A percentile compares a stretch with the other conserved stretches of the same genome.
These are phyloP conservation scores for Drosophila merina DNA, from an alignment of 2,888 invertebrate species.

Conservation along the genomic window DNA sequence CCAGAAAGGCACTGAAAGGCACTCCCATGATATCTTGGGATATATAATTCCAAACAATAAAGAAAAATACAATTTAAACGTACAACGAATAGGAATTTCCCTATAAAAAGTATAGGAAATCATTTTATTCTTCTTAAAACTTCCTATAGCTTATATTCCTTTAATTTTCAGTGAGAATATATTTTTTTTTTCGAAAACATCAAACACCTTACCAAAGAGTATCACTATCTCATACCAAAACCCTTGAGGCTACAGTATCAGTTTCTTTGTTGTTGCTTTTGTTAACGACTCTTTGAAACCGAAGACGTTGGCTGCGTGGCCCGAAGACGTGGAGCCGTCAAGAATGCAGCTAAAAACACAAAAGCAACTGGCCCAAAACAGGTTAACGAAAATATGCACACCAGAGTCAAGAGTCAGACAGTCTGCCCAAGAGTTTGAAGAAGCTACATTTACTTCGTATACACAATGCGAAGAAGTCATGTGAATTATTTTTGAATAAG, in stretches of 20 bases:
- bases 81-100: not conserved
- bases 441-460: constrained; percentile 25
- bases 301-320: constrained; percentile 46
- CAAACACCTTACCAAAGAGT: constrained; percentile 18
- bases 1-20: constrained; percentile 15
- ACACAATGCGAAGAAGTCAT: constrained; percentile 63
- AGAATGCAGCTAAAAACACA: constrained; percentile 62
- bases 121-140: not conserved
- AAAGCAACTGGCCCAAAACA: constrained; percentile 49
- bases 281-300: constrained; percentile 48
- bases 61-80: not conserved
- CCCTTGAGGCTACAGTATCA: constrained; percentile 36
- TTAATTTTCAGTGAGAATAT: not conserved
- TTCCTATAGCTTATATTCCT: not conserved
- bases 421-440: constrained; percentile 30
- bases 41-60: constrained; percentile 23
- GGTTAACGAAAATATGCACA: constrained; percentile 65
- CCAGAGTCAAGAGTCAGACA: constrained; percentile 65
- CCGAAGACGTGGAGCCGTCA: constrained; percentile 33
- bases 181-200: not conserved
- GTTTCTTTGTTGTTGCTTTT: constrained; percentile 37
- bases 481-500: constrained; percentile 59
- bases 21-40: constrained; percentile 25
- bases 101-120: not conserved
- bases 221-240: constrained; percentile 36